These are phyloP conservation scores for Papilio glaucus DNA, from an alignment of 1,140 invertebrate genomes.

Conservation along the genomic window DNA sequence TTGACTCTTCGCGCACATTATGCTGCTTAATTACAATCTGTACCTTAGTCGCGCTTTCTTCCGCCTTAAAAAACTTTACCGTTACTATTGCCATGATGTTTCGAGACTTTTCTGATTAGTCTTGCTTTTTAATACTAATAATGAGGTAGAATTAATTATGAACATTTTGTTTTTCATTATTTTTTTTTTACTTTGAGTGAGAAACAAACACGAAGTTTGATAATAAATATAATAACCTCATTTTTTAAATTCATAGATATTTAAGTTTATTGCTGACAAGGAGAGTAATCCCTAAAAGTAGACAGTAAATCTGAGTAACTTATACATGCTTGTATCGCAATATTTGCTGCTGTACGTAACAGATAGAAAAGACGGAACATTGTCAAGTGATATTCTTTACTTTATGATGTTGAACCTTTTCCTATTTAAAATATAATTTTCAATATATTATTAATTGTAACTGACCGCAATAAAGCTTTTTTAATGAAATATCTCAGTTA, in stretches of 20 bases:
- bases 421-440: not conserved
- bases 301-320: no score
- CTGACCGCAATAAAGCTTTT: constrained; percentile 19
- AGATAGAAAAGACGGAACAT: not conserved
- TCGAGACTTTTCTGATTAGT: not conserved
- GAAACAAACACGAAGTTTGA: not conserved
- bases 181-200: not conserved
- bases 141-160: not conserved
- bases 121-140: not conserved
- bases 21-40: constrained; percentile 54
- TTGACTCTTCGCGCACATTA: constrained; percentile 63
- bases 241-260: no score
- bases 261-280: no score
- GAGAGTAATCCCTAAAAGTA: no score
- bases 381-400: not conserved
- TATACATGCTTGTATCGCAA: no score
- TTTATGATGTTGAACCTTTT: not conserved
- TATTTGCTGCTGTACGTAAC: no score
- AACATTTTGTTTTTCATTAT: not conserved
- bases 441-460: not conserved
- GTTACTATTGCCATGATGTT: not conserved
- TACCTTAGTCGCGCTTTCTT: constrained; percentile 65
- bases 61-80: constrained; percentile 39
- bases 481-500: not conserved
- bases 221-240: no score